A percentile compares a stretch with the other conserved stretches of the same genome.
Evolutionary conservation across 2,113 vertebrate genomes (phyloP).

Genomic region (Neodontobutis hainanensis): DNA sequence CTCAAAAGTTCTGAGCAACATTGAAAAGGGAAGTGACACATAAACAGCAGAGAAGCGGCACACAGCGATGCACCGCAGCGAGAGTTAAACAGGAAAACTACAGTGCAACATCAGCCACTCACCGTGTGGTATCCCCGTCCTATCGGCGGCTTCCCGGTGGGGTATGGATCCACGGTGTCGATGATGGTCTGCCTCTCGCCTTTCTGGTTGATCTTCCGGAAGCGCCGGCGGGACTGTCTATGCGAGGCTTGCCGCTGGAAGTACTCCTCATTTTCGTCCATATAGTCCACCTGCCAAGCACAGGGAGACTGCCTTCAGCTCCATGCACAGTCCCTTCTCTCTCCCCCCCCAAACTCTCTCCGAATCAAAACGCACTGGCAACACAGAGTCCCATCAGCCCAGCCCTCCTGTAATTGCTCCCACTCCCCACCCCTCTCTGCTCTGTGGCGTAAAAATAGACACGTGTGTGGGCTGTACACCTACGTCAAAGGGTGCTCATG

Average conservation of each 20-base stretch:
- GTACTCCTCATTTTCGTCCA: slow-evolving; percentile 99
- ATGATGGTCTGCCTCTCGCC: slow-evolving; percentile 98
- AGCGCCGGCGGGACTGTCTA: slow-evolving; percentile 94
- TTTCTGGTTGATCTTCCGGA: slow-evolving; percentile 99
- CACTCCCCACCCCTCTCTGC: slow-evolving; percentile 18
- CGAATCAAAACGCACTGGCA: slow-evolving; percentile 2
- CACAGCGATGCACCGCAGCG: slow-evolving; percentile 24
- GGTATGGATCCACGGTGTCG: slow-evolving; percentile 96
- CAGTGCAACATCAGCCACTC: slow-evolving; percentile 59
- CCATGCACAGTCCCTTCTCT: slow-evolving; percentile 32
- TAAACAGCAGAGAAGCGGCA: slow-evolving; percentile 16
- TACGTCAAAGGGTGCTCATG: slow-evolving; percentile 67
- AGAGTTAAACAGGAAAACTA: slow-evolving; percentile 18
- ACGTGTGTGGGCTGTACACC: slow-evolving; percentile 62
- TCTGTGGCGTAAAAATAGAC: slow-evolving; percentile 75
- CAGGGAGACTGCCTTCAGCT: slow-evolving; percentile 42
- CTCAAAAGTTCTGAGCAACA: slow-evolving; percentile 21
- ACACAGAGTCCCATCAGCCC: slow-evolving; percentile 5
- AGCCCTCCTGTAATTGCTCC: slow-evolving; percentile 20
- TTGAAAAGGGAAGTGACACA: slow-evolving; percentile 1
- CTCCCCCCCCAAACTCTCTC: slow-evolving; percentile 5
- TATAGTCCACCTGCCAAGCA: slow-evolving; percentile 92
- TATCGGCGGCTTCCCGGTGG: slow-evolving; percentile 91
- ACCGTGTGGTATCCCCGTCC: slow-evolving; percentile 97
- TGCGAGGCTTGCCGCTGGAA: slow-evolving; percentile 98